These are phyloP conservation scores for Pangasianodon hypophthalmus DNA, from an alignment of 2,113 vertebrate species.

Conservation along the genomic window DNA sequence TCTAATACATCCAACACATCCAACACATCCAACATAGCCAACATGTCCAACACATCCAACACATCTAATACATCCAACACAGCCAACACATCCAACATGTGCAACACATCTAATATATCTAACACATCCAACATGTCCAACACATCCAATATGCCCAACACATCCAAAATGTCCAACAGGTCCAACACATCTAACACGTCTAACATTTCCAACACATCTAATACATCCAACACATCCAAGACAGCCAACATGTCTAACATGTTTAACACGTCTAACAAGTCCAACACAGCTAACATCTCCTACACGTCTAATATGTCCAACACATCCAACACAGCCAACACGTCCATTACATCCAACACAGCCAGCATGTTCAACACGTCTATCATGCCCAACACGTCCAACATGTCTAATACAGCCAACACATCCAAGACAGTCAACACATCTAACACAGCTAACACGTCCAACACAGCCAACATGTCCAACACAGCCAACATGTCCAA, in stretches of 20 bases:
- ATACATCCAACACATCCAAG: neutral
- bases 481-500: neutral
- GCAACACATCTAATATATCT: neutral
- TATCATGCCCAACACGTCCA: neutral
- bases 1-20: no score
- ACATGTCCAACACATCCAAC: no score
- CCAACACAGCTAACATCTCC: neutral
- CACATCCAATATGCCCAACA: neutral
- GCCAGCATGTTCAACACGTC: no score
- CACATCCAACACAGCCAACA: no score
- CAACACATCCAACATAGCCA: no score
- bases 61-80: neutral
- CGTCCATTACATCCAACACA: no score
- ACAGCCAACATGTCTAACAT: neutral
- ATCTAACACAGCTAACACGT: neutral
- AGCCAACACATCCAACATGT: neutral
- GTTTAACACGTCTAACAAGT: neutral
- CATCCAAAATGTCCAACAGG: neutral
- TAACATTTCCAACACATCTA: neutral
- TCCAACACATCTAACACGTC: no score
- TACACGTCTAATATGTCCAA: neutral
- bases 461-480: neutral
- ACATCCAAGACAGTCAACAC: neutral
- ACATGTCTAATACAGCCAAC: neutral
- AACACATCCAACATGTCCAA: neutral